phyloP scores from a whole-genome alignment of 2,888 invertebrate genomes.

The Stictocephala bisonia region DNA sequence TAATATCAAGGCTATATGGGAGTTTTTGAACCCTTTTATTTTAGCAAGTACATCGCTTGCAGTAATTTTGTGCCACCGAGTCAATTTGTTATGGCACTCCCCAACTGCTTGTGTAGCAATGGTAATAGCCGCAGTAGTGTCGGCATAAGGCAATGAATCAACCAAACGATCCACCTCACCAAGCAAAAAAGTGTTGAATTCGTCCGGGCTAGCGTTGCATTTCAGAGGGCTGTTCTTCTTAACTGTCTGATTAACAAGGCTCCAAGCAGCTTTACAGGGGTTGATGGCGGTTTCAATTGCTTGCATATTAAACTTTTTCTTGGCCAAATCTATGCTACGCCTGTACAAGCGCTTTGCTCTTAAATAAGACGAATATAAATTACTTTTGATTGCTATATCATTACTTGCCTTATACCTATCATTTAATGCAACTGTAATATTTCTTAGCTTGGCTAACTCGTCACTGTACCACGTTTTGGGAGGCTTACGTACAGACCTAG shows the following conservation, averaged over 20 bases:
- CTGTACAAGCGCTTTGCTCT: conserved; percentile 1
- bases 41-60: background rate
- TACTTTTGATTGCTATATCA: background rate
- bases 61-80: background rate
- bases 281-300: background rate
- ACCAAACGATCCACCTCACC: background rate
- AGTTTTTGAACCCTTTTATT: background rate
- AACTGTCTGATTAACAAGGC: background rate
- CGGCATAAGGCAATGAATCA: too few species aligned
- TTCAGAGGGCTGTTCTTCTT: background rate
- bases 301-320: background rate
- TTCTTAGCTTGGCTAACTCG: background rate
- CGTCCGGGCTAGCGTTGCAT: background rate
- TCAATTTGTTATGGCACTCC: too few species aligned
- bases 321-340: background rate
- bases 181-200: background rate
- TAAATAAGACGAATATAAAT: background rate
- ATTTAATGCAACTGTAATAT: background rate
- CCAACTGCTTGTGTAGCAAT: too few species aligned
- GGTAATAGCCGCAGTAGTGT: too few species aligned
- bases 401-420: background rate
- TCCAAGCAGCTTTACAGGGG: conserved; percentile 7
- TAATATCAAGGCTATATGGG: conserved; percentile 4
- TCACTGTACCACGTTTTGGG: background rate
- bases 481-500: background rate